Evolutionary conservation across 37 sponge, comb jelly and placozoan genomes (phyloP).

Genomic region (Mnemiopsis leidyi): DNA sequence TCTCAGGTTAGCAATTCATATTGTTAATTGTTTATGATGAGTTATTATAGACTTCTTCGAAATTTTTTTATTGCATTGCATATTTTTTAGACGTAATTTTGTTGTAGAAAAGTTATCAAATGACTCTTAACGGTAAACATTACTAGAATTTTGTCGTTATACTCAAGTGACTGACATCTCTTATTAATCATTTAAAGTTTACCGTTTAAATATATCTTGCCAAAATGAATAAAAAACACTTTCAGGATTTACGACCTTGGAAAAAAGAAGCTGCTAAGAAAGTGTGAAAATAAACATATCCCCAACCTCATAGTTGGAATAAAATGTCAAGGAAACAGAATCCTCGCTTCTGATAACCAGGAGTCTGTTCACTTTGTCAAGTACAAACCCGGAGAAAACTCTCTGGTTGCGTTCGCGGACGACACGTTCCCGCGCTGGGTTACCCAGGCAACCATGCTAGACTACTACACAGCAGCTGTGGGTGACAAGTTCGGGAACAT

Average conservation of each 20-base stretch:
- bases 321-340: conserved; percentile 74
- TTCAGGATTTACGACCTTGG: conserved; percentile 98
- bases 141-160: too few species aligned
- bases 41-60: too few species aligned
- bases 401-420: conserved; percentile 93
- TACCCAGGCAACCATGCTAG: conserved; percentile 72
- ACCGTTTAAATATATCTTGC: too few species aligned
- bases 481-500: conserved; percentile 98
- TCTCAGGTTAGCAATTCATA: too few species aligned
- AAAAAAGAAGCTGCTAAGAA: conserved; percentile 94
- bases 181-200: too few species aligned
- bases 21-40: too few species aligned
- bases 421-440: conserved; percentile 82
- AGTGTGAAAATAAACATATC: conserved; percentile 97
- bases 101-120: too few species aligned
- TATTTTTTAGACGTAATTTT: too few species aligned
- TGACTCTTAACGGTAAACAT: too few species aligned
- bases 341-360: conserved; percentile 89
- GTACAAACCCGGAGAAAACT: conserved; percentile 88
- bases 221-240: too few species aligned
- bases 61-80: too few species aligned
- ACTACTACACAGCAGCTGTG: conserved; percentile 90
- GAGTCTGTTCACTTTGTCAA: conserved; percentile 88
- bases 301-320: conserved; percentile 90
- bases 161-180: too few species aligned